Conservation (phyloP, 2,888 invertebrate genomes). For the Caenorhabditis sulstoni region DNA sequence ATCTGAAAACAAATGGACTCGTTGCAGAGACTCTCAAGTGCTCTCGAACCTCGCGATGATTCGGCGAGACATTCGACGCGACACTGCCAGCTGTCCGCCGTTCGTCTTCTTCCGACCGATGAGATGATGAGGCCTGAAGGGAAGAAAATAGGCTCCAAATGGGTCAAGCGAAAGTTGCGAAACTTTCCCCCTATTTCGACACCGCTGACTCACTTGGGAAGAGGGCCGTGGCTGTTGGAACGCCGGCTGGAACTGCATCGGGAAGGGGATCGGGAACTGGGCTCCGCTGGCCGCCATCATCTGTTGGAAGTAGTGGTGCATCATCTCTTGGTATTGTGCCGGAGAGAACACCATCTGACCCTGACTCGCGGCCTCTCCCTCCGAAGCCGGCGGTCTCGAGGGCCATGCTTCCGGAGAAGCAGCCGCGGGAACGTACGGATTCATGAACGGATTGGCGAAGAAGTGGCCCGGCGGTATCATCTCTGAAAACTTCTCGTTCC, state of each 20-base stretch:
- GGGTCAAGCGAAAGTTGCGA: constrained; percentile 10
- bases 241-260: constrained; percentile 64
- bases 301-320: constrained; percentile 79
- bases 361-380: constrained; percentile 13
- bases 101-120: constrained; percentile 48
- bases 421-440: constrained; percentile 69
- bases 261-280: constrained; percentile 66
- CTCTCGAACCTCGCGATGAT: constrained; percentile 47
- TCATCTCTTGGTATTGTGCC: constrained; percentile 79
- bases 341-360: constrained; percentile 71
- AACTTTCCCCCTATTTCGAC: constrained; percentile 10
- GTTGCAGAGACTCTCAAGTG: constrained; percentile 3
- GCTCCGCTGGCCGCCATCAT: constrained; percentile 69
- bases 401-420: constrained; percentile 25
- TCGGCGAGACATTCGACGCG: constrained; percentile 41
- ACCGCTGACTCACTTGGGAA: constrained; percentile 46
- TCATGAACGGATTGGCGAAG: constrained; percentile 80
- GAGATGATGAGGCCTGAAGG: constrained; percentile 50
- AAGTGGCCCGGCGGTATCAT: constrained; percentile 70
- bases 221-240: constrained; percentile 55
- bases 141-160: constrained; percentile 3
- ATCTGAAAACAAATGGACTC: constrained; percentile 1
- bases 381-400: constrained; percentile 19
- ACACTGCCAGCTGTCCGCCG: constrained; percentile 53
- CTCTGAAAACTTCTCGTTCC: constrained; percentile 52